Conservation (phyloP, 2,888 invertebrate species). For the Gastracanthus pulcherrimus region DNA sequence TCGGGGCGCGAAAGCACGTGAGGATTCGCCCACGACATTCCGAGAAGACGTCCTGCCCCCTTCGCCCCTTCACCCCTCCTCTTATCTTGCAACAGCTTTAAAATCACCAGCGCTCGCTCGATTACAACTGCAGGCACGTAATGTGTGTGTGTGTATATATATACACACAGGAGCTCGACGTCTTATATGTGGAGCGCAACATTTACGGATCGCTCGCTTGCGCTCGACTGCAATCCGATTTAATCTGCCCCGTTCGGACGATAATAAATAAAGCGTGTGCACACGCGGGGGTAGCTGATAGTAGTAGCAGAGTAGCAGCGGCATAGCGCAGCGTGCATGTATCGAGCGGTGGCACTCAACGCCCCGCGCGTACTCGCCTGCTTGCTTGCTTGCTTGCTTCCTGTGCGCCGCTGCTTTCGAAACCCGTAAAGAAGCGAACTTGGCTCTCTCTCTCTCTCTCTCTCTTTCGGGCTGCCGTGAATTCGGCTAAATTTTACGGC, state of each 20-base stretch:
- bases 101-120: background rate
- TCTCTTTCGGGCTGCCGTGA: background rate
- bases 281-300: no score
- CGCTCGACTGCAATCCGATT: conserved; percentile 39
- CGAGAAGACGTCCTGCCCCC: background rate
- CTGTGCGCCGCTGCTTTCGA: background rate
- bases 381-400: no score
- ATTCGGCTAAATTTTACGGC: conserved; percentile 48
- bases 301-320: no score
- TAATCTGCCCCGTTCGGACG: conserved; percentile 29
- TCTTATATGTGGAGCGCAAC: no score
- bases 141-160: background rate
- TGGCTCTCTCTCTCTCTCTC: background rate
- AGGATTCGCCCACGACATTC: conserved; percentile 35
- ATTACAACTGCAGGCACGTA: no score
- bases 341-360: conserved; percentile 6
- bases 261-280: conserved; percentile 54
- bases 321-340: background rate
- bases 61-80: background rate
- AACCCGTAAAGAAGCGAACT: conserved; percentile 19
- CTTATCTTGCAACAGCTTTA: no score
- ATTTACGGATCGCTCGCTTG: no score
- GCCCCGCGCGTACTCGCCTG: background rate
- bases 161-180: no score
- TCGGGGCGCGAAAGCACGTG: conserved; percentile 26